Base-by-base conservation (phyloP, 2,113 vertebrate genomes). In the Zootoca vivipara region DNA sequence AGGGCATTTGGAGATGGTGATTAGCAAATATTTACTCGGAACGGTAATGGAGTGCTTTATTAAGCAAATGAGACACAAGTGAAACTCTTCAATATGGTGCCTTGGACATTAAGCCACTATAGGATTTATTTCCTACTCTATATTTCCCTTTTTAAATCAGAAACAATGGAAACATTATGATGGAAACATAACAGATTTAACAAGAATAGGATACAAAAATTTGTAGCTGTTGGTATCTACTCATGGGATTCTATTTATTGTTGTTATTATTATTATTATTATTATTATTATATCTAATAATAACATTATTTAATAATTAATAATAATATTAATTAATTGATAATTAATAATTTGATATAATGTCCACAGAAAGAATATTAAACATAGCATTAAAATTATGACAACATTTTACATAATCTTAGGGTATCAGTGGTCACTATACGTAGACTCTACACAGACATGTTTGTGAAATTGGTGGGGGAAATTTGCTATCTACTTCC, bases 1-100 rank as follows among this genome's bases (percentile, higher is more conserved):
- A 40, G 86, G 78, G 56, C 0, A 72, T 35, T 87, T 56, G 22
- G 46, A 33, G 24, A 26, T 64, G 20, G 83, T 91, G 10, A 84
- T 91, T 79, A 83, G 78, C n/a, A 38, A 90, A 78, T 89, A 18
- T 88, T 93, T 91, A 70, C n/a, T 85, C 69, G 86, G 88, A 40
- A 82, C 2, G 4, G 74, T 85, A 90, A 85, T 0, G 0, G 89
- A 91, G 69, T 83, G 30, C n/a, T 15, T 91, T 83, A 82, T 81
- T 91, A 89, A 87, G 5, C 3, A 87, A 91, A 90, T 2, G 52
- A 70, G 30, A n/a, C 38, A 38, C 72, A 26, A 56, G 30, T 42
- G 7, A 74, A 73, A 56, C 26, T 26, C 16, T 56, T 81, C 84
- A 38, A 28, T 26, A 58, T 72, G 81, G 20, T 83, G 40, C 12